Conservation (phyloP, 2,888 invertebrate species). For the Calephelis perditalis region DNA sequence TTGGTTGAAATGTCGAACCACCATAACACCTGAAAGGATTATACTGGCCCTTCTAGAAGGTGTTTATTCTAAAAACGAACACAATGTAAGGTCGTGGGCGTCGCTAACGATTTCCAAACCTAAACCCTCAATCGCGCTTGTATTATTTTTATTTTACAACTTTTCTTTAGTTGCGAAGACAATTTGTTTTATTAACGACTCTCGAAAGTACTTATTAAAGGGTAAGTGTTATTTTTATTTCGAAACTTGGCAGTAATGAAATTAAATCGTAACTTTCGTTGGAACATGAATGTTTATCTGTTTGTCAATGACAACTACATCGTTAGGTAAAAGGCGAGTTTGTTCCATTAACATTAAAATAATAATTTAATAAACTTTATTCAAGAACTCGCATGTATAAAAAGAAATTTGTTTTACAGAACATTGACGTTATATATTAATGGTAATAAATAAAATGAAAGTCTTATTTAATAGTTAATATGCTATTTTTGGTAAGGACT, state of each 20-base stretch:
- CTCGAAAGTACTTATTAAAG: constrained; percentile 69
- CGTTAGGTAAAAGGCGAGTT: constrained; percentile 32
- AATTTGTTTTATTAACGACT: constrained; percentile 72
- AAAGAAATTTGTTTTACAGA: neutral
- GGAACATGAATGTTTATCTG: constrained; percentile 34
- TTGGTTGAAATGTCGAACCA: neutral
- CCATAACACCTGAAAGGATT: neutral
- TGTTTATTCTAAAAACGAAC: constrained; percentile 21
- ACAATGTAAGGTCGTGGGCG: constrained; percentile 51
- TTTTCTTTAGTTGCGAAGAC: constrained; percentile 39
- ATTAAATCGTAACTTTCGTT: constrained; percentile 30
- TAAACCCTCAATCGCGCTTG: constrained; percentile 47
- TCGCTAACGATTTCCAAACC: constrained; percentile 66
- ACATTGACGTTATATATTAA: no score
- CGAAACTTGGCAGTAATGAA: constrained; percentile 30
- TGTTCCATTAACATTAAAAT: constrained; percentile 12
- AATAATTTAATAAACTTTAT: constrained; percentile 14
- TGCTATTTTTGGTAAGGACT: no score
- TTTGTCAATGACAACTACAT: constrained; percentile 31
- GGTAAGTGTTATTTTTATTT: constrained; percentile 55
- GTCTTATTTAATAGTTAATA: no score
- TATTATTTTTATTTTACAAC: constrained; percentile 48
- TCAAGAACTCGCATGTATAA: constrained; percentile 4
- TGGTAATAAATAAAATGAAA: no score
- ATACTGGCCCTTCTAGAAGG: neutral